Base-by-base conservation (phyloP, 2,113 vertebrate species). In the Tragelaphus imberbis region DNA sequence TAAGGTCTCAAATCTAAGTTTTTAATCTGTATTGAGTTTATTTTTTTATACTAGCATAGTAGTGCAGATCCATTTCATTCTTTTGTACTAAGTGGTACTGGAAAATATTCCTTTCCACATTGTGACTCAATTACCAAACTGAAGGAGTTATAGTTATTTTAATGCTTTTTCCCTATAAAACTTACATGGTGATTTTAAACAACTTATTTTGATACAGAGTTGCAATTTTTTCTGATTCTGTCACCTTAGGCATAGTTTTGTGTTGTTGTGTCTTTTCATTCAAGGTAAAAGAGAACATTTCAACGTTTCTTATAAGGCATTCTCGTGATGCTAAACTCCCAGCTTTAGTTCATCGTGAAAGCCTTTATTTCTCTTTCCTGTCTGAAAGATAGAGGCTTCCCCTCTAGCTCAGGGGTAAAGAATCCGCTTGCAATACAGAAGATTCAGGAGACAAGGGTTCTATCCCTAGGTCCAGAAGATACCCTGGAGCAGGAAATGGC, bases 401-500 rank as follows among this genome's bases (percentile, higher is more conserved):
- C 33, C 63, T 5, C 1, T n/a, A 68, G 63, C 4, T 68, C 7
- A 68, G 63, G 2, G 8, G 8, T 68, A 68, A 68, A 19, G 65
- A 68, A n/a, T 68, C 33, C 0, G 0, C 65, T 68, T 9, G 33
- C 16, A 68, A 19, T 68, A 19, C 33, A n/a, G 33, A 68, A n/a
- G 33, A 68, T 17, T 68, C 65, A 10, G 33, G 63, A 68, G 33
- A n/a, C 65, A 68, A 68, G 33, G 7, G 8, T n/a, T 5, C 33
- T 19, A n/a, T n/a, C 63, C 14, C 33, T 19, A 33, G 7, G 16
- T 19, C 63, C 1, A 0, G 33, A 68, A 68, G 8, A 19, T 68
- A n/a, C 33, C 8, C 16, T 68, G 63, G 63, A 68, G 16, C 33
- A n/a, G 63, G 16, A 68, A 68, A n/a, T n/a, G 63, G 16, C 33